Percentiles rank a stretch among this genome's conserved stretches.
These are phyloP conservation scores for Diadema setosum DNA, from an alignment of 35 echinoderm and acorn worm species.

Conservation along the genomic window DNA sequence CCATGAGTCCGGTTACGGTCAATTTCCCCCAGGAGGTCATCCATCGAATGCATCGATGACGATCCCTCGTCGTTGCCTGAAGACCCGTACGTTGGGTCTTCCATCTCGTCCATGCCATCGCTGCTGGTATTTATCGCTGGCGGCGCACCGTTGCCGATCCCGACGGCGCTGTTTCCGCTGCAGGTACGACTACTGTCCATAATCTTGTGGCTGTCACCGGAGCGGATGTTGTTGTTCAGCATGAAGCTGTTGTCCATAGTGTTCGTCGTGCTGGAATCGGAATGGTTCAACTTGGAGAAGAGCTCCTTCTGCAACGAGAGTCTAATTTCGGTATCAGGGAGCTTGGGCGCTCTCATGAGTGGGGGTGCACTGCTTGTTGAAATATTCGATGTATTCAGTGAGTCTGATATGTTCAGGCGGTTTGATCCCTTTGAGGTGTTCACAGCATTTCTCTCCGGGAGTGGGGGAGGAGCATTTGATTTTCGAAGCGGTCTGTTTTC, in stretches of 20 bases:
- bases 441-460: not conserved
- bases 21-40: not conserved
- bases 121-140: not conserved
- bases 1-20: not conserved
- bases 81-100: not conserved
- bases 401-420: not conserved
- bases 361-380: not conserved
- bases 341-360: no score
- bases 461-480: not conserved
- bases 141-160: not conserved
- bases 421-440: not conserved
- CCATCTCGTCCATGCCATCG: not conserved
- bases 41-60: not conserved
- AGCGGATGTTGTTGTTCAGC: conserved; percentile 13
- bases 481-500: not conserved
- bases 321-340: not conserved
- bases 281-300: not conserved
- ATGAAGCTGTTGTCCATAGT: not conserved
- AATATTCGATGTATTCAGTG: not conserved
- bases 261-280: not conserved
- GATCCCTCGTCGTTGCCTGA: conserved; percentile 13
- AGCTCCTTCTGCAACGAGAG: not conserved
- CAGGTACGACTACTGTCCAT: not conserved
- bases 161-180: not conserved
- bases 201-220: conserved; percentile 16